A percentile compares a stretch with the other conserved stretches of the same genome.
These are phyloP conservation scores for Cynopterus sphinx DNA, from an alignment of 2,797 vertebrate genomes.

Conservation along the genomic window DNA sequence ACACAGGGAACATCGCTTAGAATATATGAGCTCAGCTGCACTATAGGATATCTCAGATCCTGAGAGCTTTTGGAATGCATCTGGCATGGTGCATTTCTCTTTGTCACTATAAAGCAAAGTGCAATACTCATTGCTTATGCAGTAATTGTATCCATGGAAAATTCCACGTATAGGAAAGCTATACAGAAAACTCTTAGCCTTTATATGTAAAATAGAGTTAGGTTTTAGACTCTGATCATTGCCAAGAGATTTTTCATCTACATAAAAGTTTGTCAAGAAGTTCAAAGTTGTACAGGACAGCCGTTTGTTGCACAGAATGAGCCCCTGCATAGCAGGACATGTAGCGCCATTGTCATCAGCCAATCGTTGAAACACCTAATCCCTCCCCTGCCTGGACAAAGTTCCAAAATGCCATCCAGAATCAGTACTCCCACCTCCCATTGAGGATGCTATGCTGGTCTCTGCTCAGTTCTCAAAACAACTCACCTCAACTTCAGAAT, in stretches of 20 bases:
- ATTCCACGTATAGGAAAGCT: neutral
- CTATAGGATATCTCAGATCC: neutral
- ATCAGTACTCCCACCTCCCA: neutral
- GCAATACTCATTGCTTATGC: neutral
- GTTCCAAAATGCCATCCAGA: neutral
- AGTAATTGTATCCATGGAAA: neutral
- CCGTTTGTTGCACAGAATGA: neutral
- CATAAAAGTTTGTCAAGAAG: neutral
- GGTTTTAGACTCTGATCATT: slow-evolving; percentile 9
- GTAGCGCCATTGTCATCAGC: neutral
- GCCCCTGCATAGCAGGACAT: neutral
- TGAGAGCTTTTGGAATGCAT: neutral
- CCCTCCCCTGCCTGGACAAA: neutral
- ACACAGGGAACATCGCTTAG: neutral
- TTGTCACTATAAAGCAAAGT: neutral
- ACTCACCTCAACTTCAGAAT: neutral
- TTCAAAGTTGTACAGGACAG: neutral
- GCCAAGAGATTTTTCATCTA: neutral
- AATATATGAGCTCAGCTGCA: neutral
- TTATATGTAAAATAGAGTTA: neutral
- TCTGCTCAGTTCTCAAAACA: neutral
- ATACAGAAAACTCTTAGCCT: neutral
- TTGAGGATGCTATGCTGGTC: neutral
- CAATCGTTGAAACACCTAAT: neutral
- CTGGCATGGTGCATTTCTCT: neutral